Evolutionary conservation across 1,140 invertebrate species (phyloP), one percentile per base, ranked within the genome.

Genomic region (honey bee (Apis mellifera)): DNA sequence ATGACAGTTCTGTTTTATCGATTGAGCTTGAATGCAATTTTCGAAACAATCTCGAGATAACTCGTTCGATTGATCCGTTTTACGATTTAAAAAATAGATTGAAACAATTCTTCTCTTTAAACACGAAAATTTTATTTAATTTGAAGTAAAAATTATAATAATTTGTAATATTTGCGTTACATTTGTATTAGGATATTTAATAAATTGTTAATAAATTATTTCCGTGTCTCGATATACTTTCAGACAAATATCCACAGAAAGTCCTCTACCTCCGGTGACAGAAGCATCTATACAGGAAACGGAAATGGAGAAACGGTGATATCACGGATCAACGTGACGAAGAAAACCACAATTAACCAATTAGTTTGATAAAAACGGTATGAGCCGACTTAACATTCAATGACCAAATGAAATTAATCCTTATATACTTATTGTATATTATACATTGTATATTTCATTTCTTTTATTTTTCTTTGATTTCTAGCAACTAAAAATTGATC

Each of bases 231-330:
- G 8, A 12, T 52, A 64, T 19, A 26, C 48, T 72, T 87, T 21
- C 82, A 92, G 91, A 79, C 92, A 93, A 90, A 84, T 90, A 55
- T 92, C 92, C 26, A 55, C 91, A 21, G 92, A 93, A 50, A 91
- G 79, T 72, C 80, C 89, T 8, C 75, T 92, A 66, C 89, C 92
- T 23, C 88, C 90, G 12, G 86, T 94, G 17, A 90, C 90, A 21
- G 90, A 93, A 89, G 86, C 82, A 9, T 83, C 90, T 48, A 87
- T n/a, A 81, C 90, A 91, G 70, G 90, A 93, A 69, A 52, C 64
- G 1, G 90, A 91, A 65, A 32, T 87, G 1, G 90, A 92, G 17
- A 91, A 89, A 69, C 90, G 91, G 84, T 92, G 90, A 91, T 89
- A 75, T 3, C 19, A 21, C 8, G 65, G 50, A 23, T 26, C 48